phyloP scores from a whole-genome alignment of 2,113 vertebrate species.

The Paratilapia polleni region DNA sequence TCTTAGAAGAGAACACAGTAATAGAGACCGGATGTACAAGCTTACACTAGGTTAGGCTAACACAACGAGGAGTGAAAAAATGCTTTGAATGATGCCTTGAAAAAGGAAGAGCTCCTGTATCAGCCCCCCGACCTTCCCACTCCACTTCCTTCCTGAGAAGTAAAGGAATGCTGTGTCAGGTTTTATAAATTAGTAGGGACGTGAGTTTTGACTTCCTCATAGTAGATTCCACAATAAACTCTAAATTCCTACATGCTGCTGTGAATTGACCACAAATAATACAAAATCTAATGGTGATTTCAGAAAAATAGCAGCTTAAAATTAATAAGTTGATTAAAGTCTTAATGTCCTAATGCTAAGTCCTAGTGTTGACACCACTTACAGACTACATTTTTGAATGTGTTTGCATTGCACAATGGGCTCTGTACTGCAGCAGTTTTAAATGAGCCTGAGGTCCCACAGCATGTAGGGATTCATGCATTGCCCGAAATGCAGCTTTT shows the following conservation, averaged over 20 bases:
- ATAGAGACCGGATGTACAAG: conserved; percentile 70
- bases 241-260: background rate
- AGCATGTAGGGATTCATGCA: background rate
- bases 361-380: background rate
- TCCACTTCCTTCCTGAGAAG: conserved; percentile 75
- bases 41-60: conserved; percentile 62
- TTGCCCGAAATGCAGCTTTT: background rate
- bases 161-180: conserved; percentile 71
- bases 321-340: background rate
- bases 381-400: background rate
- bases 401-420: background rate
- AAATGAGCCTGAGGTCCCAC: background rate
- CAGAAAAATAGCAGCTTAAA: background rate
- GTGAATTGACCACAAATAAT: background rate
- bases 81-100: conserved; percentile 76
- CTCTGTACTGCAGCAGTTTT: background rate
- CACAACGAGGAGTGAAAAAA: conserved; percentile 64
- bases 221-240: background rate
- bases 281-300: background rate
- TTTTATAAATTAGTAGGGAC: conserved; percentile 52
- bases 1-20: conserved; percentile 61
- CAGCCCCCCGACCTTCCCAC: conserved; percentile 62
- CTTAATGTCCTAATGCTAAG: background rate
- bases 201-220: conserved; percentile 7
- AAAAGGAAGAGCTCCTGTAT: conserved; percentile 69